phyloP scores from a whole-genome alignment of 1,140 invertebrate genomes.

The Scaptomyza pallida region DNA sequence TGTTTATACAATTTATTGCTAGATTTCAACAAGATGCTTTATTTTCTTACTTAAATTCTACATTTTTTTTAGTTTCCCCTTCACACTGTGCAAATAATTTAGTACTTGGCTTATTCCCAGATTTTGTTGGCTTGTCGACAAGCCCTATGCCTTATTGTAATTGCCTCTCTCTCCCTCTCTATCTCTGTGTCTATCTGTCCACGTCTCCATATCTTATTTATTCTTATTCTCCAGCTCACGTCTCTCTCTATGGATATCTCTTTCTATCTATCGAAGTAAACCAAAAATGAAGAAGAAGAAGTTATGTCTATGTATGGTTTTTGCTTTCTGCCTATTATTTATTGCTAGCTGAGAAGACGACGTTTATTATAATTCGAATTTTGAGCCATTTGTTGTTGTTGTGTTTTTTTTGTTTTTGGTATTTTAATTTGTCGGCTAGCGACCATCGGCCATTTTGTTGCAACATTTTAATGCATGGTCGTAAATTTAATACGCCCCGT shows the following conservation, averaged over 20 bases:
- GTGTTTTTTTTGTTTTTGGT: constrained; percentile 16
- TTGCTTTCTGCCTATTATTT: constrained; percentile 74
- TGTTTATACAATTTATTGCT: no score
- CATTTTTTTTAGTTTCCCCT: background rate
- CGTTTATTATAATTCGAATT: constrained; percentile 81
- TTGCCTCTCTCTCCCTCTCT: constrained; percentile 14
- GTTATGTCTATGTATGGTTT: background rate
- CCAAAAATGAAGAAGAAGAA: no score
- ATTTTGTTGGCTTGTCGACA: constrained; percentile 28
- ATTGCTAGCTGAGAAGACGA: constrained; percentile 78
- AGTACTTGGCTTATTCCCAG: constrained; percentile 60
- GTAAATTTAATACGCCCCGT: constrained; percentile 81
- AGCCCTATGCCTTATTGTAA: constrained; percentile 26
- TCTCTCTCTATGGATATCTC: constrained; percentile 39
- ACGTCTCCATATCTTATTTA: background rate
- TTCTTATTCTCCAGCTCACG: background rate
- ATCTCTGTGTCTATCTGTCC: background rate
- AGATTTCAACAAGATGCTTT: no score
- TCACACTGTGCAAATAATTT: constrained; percentile 69
- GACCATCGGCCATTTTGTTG: constrained; percentile 71
- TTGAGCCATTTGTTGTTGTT: constrained; percentile 62
- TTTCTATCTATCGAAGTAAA: constrained; percentile 4
- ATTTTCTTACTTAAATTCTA: background rate
- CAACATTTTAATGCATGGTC: constrained; percentile 80
- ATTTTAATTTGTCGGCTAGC: constrained; percentile 36